Evolutionary conservation across 2,113 vertebrate genomes (phyloP).

Genomic region (Naja naja): DNA sequence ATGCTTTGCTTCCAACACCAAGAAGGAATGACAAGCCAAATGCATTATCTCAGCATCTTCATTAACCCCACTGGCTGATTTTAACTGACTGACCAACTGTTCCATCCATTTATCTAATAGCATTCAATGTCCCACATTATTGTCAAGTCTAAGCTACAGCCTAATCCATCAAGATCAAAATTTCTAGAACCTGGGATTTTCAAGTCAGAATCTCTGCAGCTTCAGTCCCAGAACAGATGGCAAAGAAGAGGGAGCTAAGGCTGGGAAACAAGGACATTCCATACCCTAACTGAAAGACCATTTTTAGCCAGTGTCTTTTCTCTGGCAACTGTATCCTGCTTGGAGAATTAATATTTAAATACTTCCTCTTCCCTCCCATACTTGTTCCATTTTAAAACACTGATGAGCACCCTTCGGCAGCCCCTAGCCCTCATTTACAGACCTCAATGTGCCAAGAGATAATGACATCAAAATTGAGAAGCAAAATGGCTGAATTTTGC

Average conservation of each 20-base stretch:
- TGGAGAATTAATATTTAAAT: neutral
- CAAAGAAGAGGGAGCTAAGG: neutral
- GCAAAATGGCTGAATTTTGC: neutral
- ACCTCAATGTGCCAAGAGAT: neutral
- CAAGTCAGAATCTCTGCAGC: neutral
- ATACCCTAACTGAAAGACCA: neutral
- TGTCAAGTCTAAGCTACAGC: neutral
- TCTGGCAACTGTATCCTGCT: neutral
- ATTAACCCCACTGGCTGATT: neutral
- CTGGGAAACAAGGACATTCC: neutral
- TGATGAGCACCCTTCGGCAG: neutral
- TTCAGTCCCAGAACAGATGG: neutral
- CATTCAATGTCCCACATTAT: neutral
- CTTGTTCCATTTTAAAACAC: neutral
- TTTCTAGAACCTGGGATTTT: neutral
- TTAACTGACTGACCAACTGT: neutral
- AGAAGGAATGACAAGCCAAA: neutral
- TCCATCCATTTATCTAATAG: neutral
- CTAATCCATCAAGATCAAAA: neutral
- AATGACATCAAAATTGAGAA: neutral
- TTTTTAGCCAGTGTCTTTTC: neutral
- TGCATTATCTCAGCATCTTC: neutral
- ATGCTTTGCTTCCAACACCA: neutral
- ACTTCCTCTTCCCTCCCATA: neutral
- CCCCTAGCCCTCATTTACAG: neutral